phyloP scores from a whole-genome alignment of 2,797 vertebrate species.

The Megalops cyprinoides region DNA sequence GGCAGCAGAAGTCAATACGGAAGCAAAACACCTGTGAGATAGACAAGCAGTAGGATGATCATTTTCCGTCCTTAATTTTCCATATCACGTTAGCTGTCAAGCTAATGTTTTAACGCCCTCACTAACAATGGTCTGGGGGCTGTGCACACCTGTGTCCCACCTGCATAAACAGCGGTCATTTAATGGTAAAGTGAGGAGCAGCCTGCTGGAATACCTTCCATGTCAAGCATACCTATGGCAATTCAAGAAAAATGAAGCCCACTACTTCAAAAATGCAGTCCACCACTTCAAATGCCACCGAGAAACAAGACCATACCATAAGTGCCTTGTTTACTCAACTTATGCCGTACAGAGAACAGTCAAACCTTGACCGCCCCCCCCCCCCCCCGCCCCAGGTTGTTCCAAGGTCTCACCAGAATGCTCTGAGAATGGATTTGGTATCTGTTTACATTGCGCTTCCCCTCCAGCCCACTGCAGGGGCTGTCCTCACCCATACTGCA shows the following conservation, averaged over 20 bases:
- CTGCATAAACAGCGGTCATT: background rate
- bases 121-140: background rate
- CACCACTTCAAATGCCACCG: no score
- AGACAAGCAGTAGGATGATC: background rate
- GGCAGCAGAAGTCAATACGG: background rate
- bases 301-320: no score
- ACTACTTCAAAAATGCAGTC: no score
- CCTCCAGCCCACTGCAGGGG: background rate
- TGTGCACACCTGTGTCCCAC: background rate
- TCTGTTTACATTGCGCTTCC: background rate
- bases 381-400: no score
- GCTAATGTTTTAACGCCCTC: no score
- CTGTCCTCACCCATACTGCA: background rate
- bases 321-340: background rate
- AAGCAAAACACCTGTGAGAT: background rate
- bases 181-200: background rate
- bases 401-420: background rate
- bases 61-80: background rate
- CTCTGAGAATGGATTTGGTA: background rate
- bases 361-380: background rate
- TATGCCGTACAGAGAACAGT: background rate
- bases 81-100: background rate
- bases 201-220: background rate
- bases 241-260: no score
- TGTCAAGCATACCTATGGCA: no score